Conservation (phyloP, 2,113 vertebrate genomes). For the Collichthys lucidus region DNA sequence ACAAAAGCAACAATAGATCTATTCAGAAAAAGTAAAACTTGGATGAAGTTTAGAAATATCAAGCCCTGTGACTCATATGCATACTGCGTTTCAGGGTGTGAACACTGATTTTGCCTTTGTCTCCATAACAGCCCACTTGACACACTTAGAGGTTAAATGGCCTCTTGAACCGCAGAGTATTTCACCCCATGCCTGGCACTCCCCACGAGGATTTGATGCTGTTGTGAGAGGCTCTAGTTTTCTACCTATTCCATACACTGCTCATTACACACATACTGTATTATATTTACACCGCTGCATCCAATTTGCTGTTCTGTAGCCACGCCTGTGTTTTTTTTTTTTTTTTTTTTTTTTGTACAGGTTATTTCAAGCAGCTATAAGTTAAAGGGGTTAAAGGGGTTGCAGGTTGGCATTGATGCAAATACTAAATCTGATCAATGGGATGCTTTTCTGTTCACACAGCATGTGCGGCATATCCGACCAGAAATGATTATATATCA, state of each 20-base stretch:
- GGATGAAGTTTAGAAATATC: background rate
- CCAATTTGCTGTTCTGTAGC: constrained; percentile 46
- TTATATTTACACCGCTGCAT: constrained; percentile 58
- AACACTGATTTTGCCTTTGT: constrained; percentile 49
- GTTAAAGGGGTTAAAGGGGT: constrained; percentile 31
- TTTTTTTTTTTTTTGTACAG: constrained; percentile 3
- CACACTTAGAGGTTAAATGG: constrained; percentile 76
- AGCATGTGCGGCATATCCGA: background rate
- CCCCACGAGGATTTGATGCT: constrained; percentile 52
- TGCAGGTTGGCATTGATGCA: constrained; percentile 20
- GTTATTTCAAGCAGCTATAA: constrained; percentile 36
- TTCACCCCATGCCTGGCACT: constrained; percentile 46
- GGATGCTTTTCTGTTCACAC: constrained; percentile 14
- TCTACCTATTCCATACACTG: constrained; percentile 22
- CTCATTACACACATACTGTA: constrained; percentile 55
- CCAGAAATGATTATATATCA: background rate
- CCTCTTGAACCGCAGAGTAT: constrained; percentile 73
- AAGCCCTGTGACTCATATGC: background rate
- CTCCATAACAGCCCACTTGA: constrained; percentile 63
- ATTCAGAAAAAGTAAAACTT: background rate
- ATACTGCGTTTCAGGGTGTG: background rate
- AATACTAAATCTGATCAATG: constrained; percentile 41
- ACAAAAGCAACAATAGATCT: background rate
- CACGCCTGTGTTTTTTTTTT: constrained; percentile 9
- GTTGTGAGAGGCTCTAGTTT: constrained; percentile 36